phyloP scores from a whole-genome alignment of 2,888 invertebrate species.

The Arctia plantaginis region DNA sequence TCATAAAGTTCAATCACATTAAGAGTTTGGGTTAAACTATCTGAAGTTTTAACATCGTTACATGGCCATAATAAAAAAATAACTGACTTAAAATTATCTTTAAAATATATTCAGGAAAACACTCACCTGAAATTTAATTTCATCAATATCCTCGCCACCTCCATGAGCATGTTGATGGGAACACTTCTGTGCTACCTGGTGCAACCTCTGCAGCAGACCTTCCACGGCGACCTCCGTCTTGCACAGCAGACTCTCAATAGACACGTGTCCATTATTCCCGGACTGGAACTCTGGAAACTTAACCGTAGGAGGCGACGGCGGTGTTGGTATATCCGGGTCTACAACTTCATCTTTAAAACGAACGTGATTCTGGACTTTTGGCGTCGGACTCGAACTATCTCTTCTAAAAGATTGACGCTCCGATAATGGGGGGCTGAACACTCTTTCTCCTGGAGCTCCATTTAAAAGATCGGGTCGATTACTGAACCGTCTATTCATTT shows the following conservation, averaged over 20 bases:
- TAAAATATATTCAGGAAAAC: too few species aligned
- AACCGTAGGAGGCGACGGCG: slow-evolving; percentile 79
- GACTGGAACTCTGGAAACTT: slow-evolving; percentile 73
- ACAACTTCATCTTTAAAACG: slow-evolving; percentile 80
- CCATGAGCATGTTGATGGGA: slow-evolving; percentile 91
- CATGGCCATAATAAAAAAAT: neutral
- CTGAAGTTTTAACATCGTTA: neutral
- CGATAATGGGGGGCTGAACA: slow-evolving; percentile 74
- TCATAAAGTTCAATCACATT: neutral
- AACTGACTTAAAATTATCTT: neutral
- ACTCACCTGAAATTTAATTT: slow-evolving; percentile 91
- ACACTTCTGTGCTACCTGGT: slow-evolving; percentile 90
- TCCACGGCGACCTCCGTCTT: slow-evolving; percentile 91
- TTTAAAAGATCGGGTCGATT: slow-evolving; percentile 79
- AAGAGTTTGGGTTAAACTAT: neutral
- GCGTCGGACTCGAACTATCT: slow-evolving; percentile 71
- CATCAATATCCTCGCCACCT: slow-evolving; percentile 91
- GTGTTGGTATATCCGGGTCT: slow-evolving; percentile 78
- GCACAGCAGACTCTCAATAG: slow-evolving; percentile 87
- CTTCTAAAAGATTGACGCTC: slow-evolving; percentile 72
- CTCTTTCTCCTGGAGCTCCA: slow-evolving; percentile 76
- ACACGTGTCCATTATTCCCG: slow-evolving; percentile 86
- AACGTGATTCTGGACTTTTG: slow-evolving; percentile 80
- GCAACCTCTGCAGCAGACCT: slow-evolving; percentile 88
- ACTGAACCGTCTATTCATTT: slow-evolving; percentile 83